Evolutionary conservation across 2,797 vertebrate genomes (phyloP).

Genomic region (Masticophis lateralis): DNA sequence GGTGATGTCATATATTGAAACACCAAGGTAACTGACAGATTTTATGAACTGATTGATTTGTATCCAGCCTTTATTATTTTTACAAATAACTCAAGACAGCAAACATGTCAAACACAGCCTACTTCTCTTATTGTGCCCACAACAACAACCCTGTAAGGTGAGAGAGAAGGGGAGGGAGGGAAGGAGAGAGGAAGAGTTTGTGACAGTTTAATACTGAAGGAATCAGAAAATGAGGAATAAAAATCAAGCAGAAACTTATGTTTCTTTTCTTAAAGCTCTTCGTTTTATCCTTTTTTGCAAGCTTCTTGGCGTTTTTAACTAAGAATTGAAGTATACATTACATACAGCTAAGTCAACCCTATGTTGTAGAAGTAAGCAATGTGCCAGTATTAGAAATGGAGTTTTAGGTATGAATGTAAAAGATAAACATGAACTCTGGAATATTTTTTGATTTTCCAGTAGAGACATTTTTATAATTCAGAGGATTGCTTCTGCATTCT

Average conservation of each 20-base stretch:
- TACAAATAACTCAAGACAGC: background rate
- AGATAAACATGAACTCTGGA: background rate
- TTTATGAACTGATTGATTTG: background rate
- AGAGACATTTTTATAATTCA: background rate
- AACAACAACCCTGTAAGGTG: background rate
- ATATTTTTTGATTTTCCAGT: background rate
- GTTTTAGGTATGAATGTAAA: background rate
- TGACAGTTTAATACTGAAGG: background rate
- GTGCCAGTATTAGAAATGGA: background rate
- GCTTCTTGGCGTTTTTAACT: background rate
- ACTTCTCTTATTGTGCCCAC: background rate
- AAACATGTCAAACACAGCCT: background rate
- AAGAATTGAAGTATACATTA: background rate
- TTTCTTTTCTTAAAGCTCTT: background rate
- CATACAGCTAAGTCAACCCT: background rate
- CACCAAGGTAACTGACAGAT: background rate
- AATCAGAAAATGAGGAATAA: background rate
- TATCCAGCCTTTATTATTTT: background rate
- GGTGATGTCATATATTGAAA: background rate
- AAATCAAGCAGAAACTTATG: background rate
- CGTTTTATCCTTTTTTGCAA: background rate
- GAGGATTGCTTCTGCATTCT: background rate
- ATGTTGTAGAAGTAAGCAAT: background rate
- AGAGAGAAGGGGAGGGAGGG: no score
- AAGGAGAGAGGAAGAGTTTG: fast-evolving